Conservation (phyloP, 2,797 vertebrate genomes). For the Acanthurus lineatus region DNA sequence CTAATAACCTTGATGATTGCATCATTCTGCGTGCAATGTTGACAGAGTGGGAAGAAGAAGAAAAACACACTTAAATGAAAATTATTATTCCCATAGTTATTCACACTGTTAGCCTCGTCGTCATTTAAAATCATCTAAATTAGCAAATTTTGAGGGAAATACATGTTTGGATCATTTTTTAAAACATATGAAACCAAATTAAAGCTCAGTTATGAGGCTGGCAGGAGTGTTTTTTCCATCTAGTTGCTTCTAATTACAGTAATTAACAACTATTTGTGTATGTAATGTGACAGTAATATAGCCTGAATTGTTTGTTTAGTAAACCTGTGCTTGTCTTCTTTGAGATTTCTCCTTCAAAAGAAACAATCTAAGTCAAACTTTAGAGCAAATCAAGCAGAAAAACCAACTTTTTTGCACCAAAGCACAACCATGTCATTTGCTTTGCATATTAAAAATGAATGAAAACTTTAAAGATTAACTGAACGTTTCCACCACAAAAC, state of each 20-base stretch:
- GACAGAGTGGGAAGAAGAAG: background rate
- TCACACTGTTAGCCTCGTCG: no score
- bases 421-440: background rate
- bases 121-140: background rate
- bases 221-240: background rate
- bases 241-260: background rate
- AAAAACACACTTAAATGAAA: background rate
- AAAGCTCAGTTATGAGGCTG: background rate
- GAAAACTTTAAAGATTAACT: background rate
- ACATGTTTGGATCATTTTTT: background rate
- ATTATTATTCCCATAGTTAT: background rate
- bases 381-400: background rate
- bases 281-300: background rate
- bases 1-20: background rate
- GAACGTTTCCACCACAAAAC: constrained; percentile 20
- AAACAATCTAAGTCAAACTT: background rate
- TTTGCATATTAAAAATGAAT: background rate
- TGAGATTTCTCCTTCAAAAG: background rate
- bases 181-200: background rate
- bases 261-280: background rate
- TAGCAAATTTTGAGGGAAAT: background rate
- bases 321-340: background rate
- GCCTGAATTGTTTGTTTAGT: no score
- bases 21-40: background rate
- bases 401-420: background rate